Evolutionary conservation across 2,888 invertebrate species (phyloP), one percentile per base, ranked within the genome.

Genomic region (Hemithea aestivaria): DNA sequence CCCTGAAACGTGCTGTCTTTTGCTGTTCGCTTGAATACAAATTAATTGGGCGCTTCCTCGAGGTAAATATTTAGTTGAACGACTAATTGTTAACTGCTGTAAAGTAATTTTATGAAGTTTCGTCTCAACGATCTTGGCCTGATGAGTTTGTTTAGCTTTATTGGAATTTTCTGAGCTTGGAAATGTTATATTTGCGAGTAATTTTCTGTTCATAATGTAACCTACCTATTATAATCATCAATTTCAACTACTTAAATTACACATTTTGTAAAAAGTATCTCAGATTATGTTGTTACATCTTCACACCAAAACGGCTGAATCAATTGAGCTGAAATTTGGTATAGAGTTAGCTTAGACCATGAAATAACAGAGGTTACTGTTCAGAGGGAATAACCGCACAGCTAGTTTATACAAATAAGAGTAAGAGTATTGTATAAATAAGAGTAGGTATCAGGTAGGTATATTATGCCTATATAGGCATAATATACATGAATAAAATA

Each of bases 41-140:
- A 42, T 42, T 42, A 42, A 42, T 42, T 36, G 41, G 35, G 25
- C 33, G 41, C 41, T 36, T 36, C 33, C 33, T 23, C 29, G 26
- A 36, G 22, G 41, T 37, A 42, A 42, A 42, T 42, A 42, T 42
- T 36, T 42, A 37, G 28, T 29, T 29, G 7, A 42, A 33, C 41
- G 25, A 22, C 23, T 33, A 41, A 41, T 41, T 41, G 32, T 32
- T 23, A 28, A 28, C 32, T 25, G 36, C 28, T 36, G 21, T n/a
- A 11, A 32, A 35, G 23, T 36, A 29, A 37, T 36, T 42, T 36
- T 29, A 37, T 33, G 27, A 40, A 40, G 40, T 40, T 40, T 30
- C 10, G 16, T 20, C 23, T 35, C 16, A 22, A 23, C 30, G 35
- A 25, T 30, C 25, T 16, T 16, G 1, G 1, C 9, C 10, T 9